A percentile compares a stretch with the other conserved stretches of the same genome.
phyloP scores from a whole-genome alignment of 2,888 invertebrate species.

The Andrena bicolor region DNA sequence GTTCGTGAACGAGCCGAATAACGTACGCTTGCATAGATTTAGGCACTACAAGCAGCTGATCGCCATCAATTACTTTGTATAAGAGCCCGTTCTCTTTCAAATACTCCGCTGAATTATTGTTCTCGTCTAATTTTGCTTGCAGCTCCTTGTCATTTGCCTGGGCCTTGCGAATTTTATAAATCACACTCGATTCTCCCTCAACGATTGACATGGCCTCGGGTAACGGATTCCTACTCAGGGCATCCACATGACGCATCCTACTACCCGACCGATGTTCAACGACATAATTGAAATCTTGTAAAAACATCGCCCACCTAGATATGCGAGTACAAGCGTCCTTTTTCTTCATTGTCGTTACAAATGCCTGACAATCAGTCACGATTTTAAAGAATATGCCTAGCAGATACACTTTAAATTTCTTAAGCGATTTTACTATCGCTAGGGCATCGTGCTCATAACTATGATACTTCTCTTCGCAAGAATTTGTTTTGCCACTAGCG shows the following conservation, averaged over 20 bases:
- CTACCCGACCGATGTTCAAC: neutral
- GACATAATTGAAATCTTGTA: neutral
- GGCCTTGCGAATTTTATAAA: constrained; percentile 2
- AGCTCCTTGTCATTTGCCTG: neutral
- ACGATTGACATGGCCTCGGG: neutral
- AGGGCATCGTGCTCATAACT: constrained; percentile 39
- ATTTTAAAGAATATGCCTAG: constrained; percentile 9
- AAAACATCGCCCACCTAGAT: neutral
- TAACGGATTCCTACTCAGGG: neutral
- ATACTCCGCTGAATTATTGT: neutral
- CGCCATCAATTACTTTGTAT: neutral
- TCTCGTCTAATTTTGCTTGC: neutral
- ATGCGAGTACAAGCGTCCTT: neutral
- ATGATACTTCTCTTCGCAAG: constrained; percentile 53
- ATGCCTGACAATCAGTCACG: constrained; percentile 51
- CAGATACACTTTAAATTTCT: constrained; percentile 19
- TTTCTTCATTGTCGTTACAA: neutral
- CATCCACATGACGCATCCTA: neutral
- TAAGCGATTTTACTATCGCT: constrained; percentile 14
- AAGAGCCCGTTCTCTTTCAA: neutral
- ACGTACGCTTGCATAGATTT: neutral
- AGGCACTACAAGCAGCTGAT: neutral
- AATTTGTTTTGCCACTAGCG: constrained; percentile 66
- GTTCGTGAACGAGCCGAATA: neutral
- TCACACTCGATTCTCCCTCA: neutral